phyloP scores from a whole-genome alignment of 2,888 invertebrate species.

The Caenorhabditis sulstoni region DNA sequence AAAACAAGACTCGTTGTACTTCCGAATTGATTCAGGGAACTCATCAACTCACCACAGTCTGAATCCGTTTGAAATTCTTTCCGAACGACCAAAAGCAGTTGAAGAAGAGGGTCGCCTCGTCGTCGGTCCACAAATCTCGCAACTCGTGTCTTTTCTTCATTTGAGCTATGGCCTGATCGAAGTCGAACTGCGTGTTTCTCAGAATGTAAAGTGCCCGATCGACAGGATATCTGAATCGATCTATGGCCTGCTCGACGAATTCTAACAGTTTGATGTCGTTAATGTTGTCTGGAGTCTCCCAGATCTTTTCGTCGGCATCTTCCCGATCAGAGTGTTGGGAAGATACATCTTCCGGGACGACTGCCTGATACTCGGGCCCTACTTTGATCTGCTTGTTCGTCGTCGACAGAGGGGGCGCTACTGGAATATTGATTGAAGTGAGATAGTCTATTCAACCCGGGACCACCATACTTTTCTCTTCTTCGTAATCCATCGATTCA shows the following conservation, averaged over 20 bases:
- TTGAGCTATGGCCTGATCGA: background rate
- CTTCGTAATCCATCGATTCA: constrained; percentile 12
- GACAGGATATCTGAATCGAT: constrained; percentile 17
- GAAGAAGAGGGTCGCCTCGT: constrained; percentile 7
- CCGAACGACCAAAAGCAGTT: constrained; percentile 13
- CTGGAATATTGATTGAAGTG: constrained; percentile 4
- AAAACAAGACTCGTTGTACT: no score
- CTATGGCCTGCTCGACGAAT: constrained; percentile 4
- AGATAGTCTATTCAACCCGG: background rate
- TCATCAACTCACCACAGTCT: background rate
- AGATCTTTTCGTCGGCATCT: constrained; percentile 8
- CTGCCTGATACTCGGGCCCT: constrained; percentile 30
- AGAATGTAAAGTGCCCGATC: constrained; percentile 29
- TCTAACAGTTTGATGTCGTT: background rate
- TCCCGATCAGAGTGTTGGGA: background rate
- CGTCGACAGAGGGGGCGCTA: constrained; percentile 8
- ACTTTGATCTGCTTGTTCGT: constrained; percentile 36
- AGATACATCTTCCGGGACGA: background rate
- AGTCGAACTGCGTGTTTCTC: background rate
- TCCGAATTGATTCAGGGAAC: no score
- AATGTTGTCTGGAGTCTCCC: constrained; percentile 6
- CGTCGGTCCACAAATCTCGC: constrained; percentile 18
- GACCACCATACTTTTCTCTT: background rate
- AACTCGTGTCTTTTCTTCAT: background rate
- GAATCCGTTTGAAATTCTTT: constrained; percentile 31